These are phyloP conservation scores for Xenops minutus DNA, from an alignment of 2,797 vertebrate genomes.

Conservation along the genomic window DNA sequence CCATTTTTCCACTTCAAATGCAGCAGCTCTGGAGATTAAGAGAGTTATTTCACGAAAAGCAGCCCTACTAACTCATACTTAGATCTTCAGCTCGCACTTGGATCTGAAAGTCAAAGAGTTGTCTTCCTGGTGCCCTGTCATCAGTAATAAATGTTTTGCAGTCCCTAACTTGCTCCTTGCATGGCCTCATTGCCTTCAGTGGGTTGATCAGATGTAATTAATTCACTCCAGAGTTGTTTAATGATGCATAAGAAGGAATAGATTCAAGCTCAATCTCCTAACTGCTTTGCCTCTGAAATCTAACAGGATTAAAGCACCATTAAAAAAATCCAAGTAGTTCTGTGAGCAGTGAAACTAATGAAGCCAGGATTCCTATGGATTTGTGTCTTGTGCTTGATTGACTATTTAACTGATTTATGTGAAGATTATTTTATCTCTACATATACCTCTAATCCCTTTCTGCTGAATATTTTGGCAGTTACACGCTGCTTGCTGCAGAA, in stretches of 20 bases:
- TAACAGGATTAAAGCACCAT: conserved; percentile 39
- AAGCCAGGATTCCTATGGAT: conserved; percentile 18
- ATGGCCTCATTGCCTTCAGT: not conserved
- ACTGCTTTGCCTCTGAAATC: not conserved
- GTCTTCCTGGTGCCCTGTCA: not conserved
- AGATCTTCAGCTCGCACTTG: not conserved
- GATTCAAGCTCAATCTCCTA: not conserved
- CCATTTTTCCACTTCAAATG: not conserved
- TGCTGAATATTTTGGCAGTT: conserved; percentile 10
- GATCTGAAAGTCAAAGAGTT: not conserved
- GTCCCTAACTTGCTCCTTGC: not conserved
- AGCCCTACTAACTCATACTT: not conserved
- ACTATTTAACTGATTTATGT: conserved; percentile 31
- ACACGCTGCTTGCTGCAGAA: not conserved
- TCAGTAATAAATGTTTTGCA: not conserved
- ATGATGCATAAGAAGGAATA: not conserved
- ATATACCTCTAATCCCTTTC: not conserved
- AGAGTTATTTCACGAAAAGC: not conserved
- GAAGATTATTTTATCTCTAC: not conserved
- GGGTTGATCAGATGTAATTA: conserved; percentile 27
- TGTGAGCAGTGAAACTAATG: not conserved
- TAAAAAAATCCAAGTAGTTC: not conserved
- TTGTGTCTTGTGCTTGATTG: conserved; percentile 21
- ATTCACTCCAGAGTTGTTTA: conserved; percentile 13
- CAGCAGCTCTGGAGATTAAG: not conserved